Conservation (phyloP, 1,140 invertebrate genomes). For the Saccostrea glomerata region DNA sequence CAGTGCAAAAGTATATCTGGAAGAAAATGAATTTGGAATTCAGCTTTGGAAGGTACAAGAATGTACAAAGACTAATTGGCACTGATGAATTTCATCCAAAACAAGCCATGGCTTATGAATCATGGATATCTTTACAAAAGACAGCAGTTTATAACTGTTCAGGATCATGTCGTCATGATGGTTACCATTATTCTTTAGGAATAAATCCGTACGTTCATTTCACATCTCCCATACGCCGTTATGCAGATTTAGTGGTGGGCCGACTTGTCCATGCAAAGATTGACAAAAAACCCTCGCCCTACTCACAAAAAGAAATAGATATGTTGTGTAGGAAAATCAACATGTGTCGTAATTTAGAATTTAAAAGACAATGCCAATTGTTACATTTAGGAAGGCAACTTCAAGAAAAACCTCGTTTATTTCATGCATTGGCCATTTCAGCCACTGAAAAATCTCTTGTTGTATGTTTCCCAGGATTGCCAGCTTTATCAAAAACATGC, state of each 20-base stretch:
- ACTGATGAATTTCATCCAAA: constrained; percentile 57
- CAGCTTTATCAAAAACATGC: constrained; percentile 36
- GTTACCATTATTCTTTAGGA: constrained; percentile 55
- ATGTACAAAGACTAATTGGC: constrained; percentile 37
- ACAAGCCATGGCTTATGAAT: constrained; percentile 45
- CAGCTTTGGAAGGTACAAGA: neutral
- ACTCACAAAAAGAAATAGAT: constrained; percentile 51
- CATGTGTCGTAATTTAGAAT: constrained; percentile 47
- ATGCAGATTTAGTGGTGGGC: constrained; percentile 55
- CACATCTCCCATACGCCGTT: constrained; percentile 60
- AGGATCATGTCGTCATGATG: neutral
- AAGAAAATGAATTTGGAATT: constrained; percentile 8
- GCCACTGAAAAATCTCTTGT: constrained; percentile 48
- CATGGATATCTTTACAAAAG: constrained; percentile 61
- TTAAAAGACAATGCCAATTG: constrained; percentile 54
- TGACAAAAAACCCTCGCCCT: constrained; percentile 39
- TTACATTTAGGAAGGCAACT: constrained; percentile 49
- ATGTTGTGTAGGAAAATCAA: constrained; percentile 56
- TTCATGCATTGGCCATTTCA: constrained; percentile 47
- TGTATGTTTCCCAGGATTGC: constrained; percentile 51
- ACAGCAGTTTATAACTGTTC: constrained; percentile 58
- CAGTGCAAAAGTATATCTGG: constrained; percentile 46
- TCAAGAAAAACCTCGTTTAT: constrained; percentile 47
- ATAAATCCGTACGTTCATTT: constrained; percentile 60
- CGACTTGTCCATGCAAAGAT: constrained; percentile 53